Conservation (phyloP, 2,113 vertebrate species). For the Neolamprologus toae region DNA sequence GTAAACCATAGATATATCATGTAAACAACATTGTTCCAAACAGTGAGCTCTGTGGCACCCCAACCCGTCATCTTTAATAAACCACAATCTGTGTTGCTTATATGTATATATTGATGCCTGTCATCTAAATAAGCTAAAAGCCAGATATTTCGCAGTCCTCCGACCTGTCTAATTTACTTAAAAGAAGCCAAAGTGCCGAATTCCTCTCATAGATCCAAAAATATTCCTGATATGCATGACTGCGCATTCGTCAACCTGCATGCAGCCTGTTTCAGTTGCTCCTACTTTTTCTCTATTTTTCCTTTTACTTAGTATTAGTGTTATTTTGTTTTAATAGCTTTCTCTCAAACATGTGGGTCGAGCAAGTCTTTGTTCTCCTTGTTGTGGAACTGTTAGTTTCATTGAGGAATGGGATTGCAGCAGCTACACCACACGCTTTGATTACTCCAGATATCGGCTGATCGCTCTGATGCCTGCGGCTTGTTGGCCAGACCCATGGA, state of each 20-base stretch:
- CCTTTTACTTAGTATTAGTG: background rate
- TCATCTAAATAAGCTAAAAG: background rate
- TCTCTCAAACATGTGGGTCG: background rate
- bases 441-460: background rate
- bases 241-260: background rate
- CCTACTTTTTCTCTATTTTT: background rate
- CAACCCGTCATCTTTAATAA: background rate
- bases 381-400: background rate
- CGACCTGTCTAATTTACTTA: background rate
- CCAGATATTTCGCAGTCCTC: background rate
- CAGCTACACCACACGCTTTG: background rate
- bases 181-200: background rate
- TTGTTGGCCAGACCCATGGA: background rate
- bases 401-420: background rate
- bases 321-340: background rate
- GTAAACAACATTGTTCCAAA: background rate
- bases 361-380: background rate
- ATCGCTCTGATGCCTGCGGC: background rate
- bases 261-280: background rate
- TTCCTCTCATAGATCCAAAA: background rate
- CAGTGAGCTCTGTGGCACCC: background rate
- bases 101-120: background rate
- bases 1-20: background rate
- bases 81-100: background rate
- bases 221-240: background rate